Conservation (phyloP, 1,140 invertebrate species). For the Phocides pigmalion region DNA sequence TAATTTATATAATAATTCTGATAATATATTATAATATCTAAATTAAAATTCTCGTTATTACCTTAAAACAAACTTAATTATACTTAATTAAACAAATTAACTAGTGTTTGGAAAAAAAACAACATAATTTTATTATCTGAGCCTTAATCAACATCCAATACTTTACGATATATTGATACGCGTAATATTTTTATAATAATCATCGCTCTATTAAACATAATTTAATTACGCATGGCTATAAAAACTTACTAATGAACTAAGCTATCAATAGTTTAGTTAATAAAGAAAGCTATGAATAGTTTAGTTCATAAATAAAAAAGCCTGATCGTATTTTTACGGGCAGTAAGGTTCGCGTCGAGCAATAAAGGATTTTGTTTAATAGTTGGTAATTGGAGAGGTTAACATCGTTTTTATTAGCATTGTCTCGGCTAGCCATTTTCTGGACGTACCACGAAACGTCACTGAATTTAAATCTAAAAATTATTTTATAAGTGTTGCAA, state of each 20-base stretch:
- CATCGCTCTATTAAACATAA: neutral
- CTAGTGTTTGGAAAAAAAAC: too few species aligned
- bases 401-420: conserved; percentile 76
- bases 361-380: conserved; percentile 71
- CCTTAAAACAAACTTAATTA: too few species aligned
- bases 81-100: too few species aligned
- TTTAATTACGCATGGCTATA: conserved; percentile 7
- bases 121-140: conserved; percentile 1
- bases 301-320: conserved; percentile 9
- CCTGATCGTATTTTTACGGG: conserved; percentile 21
- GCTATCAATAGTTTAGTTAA: conserved; percentile 10
- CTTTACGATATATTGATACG: conserved; percentile 5
- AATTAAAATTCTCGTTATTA: too few species aligned
- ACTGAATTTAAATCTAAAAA: neutral
- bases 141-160: neutral
- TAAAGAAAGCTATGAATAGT: conserved; percentile 9
- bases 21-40: too few species aligned
- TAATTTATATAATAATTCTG: too few species aligned
- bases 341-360: conserved; percentile 54
- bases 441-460: conserved; percentile 40
- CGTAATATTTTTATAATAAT: conserved; percentile 15
- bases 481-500: too few species aligned
- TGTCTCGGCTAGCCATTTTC: conserved; percentile 53
- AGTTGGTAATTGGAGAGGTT: conserved; percentile 66
- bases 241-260: conserved; percentile 23